These are phyloP conservation scores for Acleris holmiana DNA, from an alignment of 2,888 invertebrate genomes.

Conservation along the genomic window DNA sequence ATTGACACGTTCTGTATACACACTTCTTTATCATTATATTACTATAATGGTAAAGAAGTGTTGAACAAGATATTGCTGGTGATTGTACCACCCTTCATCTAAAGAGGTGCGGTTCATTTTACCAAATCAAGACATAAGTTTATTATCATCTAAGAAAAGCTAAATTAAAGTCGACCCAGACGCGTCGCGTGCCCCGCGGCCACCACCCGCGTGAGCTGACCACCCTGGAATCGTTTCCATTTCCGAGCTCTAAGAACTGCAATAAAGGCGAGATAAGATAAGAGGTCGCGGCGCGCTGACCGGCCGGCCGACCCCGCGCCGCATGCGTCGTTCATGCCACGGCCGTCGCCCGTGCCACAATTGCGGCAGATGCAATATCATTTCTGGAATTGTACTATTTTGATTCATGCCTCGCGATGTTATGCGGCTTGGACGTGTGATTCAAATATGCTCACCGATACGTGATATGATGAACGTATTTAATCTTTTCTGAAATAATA, in stretches of 20 bases:
- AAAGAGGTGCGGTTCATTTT: too few species aligned
- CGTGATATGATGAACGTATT: too few species aligned
- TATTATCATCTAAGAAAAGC: too few species aligned
- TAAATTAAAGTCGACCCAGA: background rate
- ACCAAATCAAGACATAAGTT: too few species aligned
- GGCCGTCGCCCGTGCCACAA: background rate
- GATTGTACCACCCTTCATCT: too few species aligned
- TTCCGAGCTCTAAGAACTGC: constrained; percentile 15
- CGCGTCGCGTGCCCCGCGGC: constrained; percentile 5
- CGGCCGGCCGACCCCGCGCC: constrained; percentile 36
- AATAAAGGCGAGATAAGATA: constrained; percentile 41
- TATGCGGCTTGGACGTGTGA: background rate
- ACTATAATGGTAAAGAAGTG: too few species aligned
- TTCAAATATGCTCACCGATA: too few species aligned
- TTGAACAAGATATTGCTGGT: too few species aligned
- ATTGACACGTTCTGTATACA: too few species aligned
- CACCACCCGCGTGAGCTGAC: background rate
- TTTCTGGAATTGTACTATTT: constrained; percentile 14
- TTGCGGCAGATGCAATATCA: constrained; percentile 2
- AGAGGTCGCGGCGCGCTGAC: constrained; percentile 15
- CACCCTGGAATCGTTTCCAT: constrained; percentile 13
- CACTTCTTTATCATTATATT: too few species aligned
- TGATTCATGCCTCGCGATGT: constrained; percentile 2
- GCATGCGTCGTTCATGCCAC: constrained; percentile 27
- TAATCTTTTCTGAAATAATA: too few species aligned